Base-by-base conservation (phyloP, 2,113 vertebrate species). In the Deroptyus accipitrinus region DNA sequence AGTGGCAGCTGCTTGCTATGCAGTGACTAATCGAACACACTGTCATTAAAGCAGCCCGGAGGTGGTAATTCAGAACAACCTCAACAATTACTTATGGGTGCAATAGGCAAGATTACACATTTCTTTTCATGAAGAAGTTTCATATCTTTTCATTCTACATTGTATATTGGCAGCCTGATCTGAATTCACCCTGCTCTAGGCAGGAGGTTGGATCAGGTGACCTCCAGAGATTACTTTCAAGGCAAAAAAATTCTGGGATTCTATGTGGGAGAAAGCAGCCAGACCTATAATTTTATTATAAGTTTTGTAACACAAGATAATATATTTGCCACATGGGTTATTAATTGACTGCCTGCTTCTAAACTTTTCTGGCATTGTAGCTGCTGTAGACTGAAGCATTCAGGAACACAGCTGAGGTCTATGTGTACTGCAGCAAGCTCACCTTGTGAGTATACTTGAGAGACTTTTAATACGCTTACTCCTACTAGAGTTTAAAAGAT, bases 21-120 rank as follows among this genome's bases (percentile, higher is more conserved):
- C 6, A 19, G 33, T 7, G 27, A 55, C 79, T 51, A n/a, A 68
- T 33, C 33, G 12, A 79, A 19, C 31, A n/a, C 0, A 0, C 17
- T 73, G 19, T 18, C 20, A 9, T 28, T 61, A 35, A 64, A 64
- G 24, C 20, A 64, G 17, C 37, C 54, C 8, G 33, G 52, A 68
- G 30, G 23, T 48, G 16, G 35, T 42, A 75, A 52, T 13, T 39
- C 52, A 30, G 33, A 89, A 35, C 5, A 20, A 51, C 20, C 33
- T 41, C 28, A 20, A 52, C 24, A 41, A 42, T 17, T 66, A 31
- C 31, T 61, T 61, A 17, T 3, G 14, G 31, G 16, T 54, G 24
- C 39, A 48, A 39, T 3, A 30, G 19, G 33, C 17, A 52, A 46
- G 37, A 48, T 62, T 25, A 41, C n/a, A 51, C 8, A 15, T 55